Percentiles rank a stretch among this genome's conserved stretches.
These are phyloP conservation scores for Callipepla squamata DNA, from an alignment of 2,113 vertebrate species.

Conservation along the genomic window DNA sequence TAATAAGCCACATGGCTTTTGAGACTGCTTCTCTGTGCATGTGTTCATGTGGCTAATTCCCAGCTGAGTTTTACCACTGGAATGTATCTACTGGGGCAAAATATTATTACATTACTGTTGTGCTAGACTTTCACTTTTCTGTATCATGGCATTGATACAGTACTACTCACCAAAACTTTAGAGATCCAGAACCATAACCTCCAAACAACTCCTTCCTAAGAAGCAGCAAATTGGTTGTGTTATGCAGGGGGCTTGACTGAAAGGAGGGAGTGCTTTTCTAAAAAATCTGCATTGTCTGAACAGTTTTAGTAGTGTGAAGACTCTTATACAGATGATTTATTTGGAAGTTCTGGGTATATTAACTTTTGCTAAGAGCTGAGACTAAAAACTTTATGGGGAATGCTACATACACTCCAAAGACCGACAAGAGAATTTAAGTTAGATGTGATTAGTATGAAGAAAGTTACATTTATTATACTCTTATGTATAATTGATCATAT, in stretches of 20 bases:
- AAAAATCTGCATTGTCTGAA: conserved; percentile 70
- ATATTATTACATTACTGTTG: neutral
- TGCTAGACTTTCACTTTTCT: conserved; percentile 7
- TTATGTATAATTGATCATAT: conserved; percentile 86
- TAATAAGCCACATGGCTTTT: conserved; percentile 35
- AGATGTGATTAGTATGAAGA: conserved; percentile 86
- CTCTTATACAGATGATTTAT: conserved; percentile 76
- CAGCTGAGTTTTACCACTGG: neutral
- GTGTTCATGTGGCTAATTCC: neutral
- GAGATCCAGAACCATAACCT: conserved; percentile 42
- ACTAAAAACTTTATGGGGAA: conserved; percentile 84
- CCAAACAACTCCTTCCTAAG: conserved; percentile 3
- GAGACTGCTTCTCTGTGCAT: conserved; percentile 20
- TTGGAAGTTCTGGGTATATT: conserved; percentile 81
- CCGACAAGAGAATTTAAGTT: conserved; percentile 83
- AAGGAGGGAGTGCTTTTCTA: conserved; percentile 61
- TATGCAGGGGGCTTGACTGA: conserved; percentile 41
- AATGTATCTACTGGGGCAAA: neutral
- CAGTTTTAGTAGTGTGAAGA: conserved; percentile 69
- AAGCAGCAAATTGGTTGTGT: conserved; percentile 37
- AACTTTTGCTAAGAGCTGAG: conserved; percentile 83
- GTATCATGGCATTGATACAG: conserved; percentile 1
- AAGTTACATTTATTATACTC: conserved; percentile 87
- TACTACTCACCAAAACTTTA: neutral
- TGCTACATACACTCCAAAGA: conserved; percentile 81